Conservation (phyloP, 2,888 invertebrate species). For the Ormyrus thymus region DNA sequence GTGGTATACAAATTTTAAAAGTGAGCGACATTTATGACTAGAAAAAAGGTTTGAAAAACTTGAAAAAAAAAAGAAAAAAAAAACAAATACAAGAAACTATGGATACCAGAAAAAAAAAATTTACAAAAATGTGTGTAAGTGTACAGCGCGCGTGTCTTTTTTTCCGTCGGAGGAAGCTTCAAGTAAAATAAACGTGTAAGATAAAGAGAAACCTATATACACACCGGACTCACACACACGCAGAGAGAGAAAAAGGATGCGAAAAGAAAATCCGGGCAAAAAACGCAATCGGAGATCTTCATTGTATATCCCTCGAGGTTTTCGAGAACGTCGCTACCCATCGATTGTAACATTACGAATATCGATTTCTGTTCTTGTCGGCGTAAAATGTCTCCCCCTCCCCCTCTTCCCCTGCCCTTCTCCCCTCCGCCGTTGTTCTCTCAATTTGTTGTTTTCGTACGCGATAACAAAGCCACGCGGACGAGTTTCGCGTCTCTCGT, state of each 20-base stretch:
- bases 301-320: slow-evolving; percentile 38
- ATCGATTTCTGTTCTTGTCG: slow-evolving; percentile 13
- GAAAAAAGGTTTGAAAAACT: slow-evolving; percentile 3
- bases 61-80: slow-evolving; percentile 34
- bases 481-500: slow-evolving; percentile 27
- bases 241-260: slow-evolving; percentile 22
- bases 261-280: slow-evolving; percentile 3
- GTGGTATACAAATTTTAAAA: slow-evolving; percentile 22
- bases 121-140: slow-evolving; percentile 33
- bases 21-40: slow-evolving; percentile 28
- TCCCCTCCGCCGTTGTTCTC: neutral
- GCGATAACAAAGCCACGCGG: neutral
- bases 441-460: slow-evolving; percentile 53
- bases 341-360: slow-evolving; percentile 42
- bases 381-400: neutral
- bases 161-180: slow-evolving; percentile 44
- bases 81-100: neutral
- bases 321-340: slow-evolving; percentile 46
- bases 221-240: neutral
- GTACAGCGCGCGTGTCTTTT: slow-evolving; percentile 31
- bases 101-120: neutral
- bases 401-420: no score
- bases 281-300: slow-evolving; percentile 14
- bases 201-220: neutral
- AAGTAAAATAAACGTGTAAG: slow-evolving; percentile 14